Percentiles rank a stretch among this genome's conserved stretches.
Conservation (phyloP, 2,888 invertebrate genomes). For the Machimus rusticus region DNA sequence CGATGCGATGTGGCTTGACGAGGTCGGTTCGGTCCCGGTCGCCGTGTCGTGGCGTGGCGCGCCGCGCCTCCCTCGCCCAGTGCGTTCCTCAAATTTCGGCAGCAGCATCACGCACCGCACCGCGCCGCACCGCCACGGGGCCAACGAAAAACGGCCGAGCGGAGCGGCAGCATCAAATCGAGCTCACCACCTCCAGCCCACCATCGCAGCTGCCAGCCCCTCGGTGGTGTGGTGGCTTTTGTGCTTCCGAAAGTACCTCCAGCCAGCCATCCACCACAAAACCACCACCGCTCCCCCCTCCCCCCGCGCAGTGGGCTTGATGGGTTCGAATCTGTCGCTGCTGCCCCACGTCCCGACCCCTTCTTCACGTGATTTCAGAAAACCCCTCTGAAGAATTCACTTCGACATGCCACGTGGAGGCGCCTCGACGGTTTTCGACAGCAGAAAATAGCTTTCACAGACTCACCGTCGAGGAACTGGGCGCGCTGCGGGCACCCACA, state of each 20-base stretch:
- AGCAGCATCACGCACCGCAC: not conserved
- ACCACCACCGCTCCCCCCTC: not conserved
- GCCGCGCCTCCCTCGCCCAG: not conserved
- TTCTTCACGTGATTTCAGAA: not conserved
- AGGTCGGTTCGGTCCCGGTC: conserved; percentile 17
- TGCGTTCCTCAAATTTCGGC: not conserved
- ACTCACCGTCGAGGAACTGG: not conserved
- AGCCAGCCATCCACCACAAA: not conserved
- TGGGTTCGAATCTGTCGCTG: not conserved
- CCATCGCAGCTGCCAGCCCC: not conserved
- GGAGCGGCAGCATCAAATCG: not conserved
- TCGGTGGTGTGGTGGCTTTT: not conserved
- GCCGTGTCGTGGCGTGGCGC: not conserved
- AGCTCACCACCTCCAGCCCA: not conserved
- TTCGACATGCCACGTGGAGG: conserved; percentile 9
- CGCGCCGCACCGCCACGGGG: not conserved
- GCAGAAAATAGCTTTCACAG: not conserved
- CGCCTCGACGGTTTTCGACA: not conserved
- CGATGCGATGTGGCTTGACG: conserved; percentile 8
- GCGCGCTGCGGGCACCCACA: not conserved
- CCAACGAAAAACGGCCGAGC: not conserved
- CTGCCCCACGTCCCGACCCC: not conserved
- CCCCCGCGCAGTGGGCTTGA: not conserved
- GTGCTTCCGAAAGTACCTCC: not conserved
- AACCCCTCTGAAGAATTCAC: not conserved